These are phyloP conservation scores for Smutsia gigantea DNA, from an alignment of 2,797 vertebrate species.

Conservation along the genomic window DNA sequence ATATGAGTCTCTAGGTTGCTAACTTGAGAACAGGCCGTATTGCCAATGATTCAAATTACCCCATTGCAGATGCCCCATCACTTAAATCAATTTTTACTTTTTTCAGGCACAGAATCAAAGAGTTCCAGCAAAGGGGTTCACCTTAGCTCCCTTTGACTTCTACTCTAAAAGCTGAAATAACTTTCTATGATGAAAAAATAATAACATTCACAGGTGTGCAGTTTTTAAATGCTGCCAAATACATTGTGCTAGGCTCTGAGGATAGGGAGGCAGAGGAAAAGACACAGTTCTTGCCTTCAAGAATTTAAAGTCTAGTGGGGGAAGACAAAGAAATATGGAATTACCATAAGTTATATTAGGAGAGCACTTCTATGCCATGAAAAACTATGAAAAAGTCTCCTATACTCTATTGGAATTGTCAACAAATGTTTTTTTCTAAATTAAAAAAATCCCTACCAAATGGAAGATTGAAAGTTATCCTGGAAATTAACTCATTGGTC, in stretches of 20 bases:
- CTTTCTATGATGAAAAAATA: background rate
- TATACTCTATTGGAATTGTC: background rate
- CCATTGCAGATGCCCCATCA: background rate
- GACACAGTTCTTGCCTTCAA: background rate
- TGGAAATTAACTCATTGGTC: background rate
- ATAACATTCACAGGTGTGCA: background rate
- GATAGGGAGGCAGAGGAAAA: background rate
- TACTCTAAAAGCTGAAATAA: conserved; percentile 23
- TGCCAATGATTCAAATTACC: background rate
- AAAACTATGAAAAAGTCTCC: background rate
- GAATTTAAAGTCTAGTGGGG: background rate
- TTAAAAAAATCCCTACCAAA: background rate
- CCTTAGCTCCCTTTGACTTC: conserved; percentile 12
- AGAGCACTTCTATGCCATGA: background rate
- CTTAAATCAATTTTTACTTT: background rate
- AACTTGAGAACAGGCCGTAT: background rate
- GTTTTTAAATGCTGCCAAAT: background rate
- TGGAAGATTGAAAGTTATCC: background rate
- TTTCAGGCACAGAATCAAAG: background rate
- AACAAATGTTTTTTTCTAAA: background rate
- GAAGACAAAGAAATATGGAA: background rate
- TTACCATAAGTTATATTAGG: background rate
- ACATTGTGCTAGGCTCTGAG: background rate
- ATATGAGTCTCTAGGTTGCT: background rate
- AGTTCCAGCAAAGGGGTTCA: background rate